Conservation (phyloP, 1,140 invertebrate species). For the Megathymus violae region DNA sequence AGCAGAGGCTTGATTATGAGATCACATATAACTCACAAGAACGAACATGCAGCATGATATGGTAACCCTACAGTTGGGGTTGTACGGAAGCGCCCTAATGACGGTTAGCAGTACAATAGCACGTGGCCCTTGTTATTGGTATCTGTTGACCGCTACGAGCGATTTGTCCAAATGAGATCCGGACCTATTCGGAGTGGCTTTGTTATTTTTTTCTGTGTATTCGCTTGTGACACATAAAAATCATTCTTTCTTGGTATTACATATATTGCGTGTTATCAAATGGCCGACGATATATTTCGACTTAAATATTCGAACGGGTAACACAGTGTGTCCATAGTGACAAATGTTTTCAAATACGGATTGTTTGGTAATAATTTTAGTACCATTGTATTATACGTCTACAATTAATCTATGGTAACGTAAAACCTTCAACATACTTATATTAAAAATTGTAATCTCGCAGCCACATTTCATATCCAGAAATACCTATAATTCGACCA, state of each 20-base stretch:
- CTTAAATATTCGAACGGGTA: no score
- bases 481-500: conserved; percentile 20
- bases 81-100: conserved; percentile 76
- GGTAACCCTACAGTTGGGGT: conserved; percentile 22
- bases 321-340: no score
- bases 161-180: conserved; percentile 83
- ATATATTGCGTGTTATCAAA: not conserved
- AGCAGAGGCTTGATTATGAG: not conserved
- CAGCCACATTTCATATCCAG: conserved; percentile 10
- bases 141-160: conserved; percentile 81
- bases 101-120: conserved; percentile 75
- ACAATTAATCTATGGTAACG: no score
- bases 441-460: not conserved
- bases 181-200: conserved; percentile 66
- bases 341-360: no score
- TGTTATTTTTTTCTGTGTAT: conserved; percentile 71
- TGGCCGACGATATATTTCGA: no score
- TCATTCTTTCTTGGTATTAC: not conserved
- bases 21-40: not conserved
- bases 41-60: conserved; percentile 14
- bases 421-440: not conserved
- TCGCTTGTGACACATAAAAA: conserved; percentile 48
- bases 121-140: conserved; percentile 80
- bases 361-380: no score
- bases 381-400: no score